A percentile compares a stretch with the other conserved stretches of the same genome.
Conservation (phyloP, 2,797 vertebrate genomes). For the Hypotaenidia philippensis region DNA sequence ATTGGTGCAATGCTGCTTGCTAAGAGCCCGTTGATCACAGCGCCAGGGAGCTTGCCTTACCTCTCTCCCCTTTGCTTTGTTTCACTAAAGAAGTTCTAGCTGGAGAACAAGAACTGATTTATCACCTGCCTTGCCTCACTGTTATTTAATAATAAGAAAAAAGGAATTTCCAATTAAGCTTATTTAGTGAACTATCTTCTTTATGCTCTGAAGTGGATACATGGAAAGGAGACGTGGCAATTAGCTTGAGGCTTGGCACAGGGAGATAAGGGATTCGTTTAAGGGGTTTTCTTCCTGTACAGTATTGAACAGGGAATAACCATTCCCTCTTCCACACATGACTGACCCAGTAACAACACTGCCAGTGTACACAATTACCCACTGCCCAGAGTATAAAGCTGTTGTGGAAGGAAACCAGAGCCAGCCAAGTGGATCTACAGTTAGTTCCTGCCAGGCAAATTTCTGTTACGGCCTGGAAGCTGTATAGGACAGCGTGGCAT, state of each 20-base stretch:
- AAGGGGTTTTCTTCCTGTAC: not conserved
- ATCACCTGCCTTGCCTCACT: not conserved
- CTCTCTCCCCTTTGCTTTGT: not conserved
- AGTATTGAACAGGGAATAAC: not conserved
- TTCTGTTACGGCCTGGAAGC: not conserved
- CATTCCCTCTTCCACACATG: not conserved
- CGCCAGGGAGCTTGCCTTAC: not conserved
- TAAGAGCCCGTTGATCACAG: accelerated
- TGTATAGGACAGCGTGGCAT: not conserved
- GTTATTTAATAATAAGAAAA: not conserved
- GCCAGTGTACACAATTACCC: not conserved
- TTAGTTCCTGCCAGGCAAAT: not conserved
- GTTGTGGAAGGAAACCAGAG: not conserved
- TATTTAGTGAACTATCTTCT: not conserved
- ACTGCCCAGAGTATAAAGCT: not conserved
- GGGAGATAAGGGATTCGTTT: not conserved
- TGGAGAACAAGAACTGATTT: not conserved
- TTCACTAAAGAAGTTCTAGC: not conserved
- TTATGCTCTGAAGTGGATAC: not conserved
- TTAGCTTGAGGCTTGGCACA: not conserved
- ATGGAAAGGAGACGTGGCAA: not conserved
- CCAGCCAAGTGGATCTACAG: not conserved
- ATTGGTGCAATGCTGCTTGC: not conserved
- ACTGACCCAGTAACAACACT: not conserved
- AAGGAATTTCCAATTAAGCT: not conserved